Evolutionary conservation across 2,797 vertebrate genomes (phyloP).

Genomic region (Acipenser transmontanus): DNA sequence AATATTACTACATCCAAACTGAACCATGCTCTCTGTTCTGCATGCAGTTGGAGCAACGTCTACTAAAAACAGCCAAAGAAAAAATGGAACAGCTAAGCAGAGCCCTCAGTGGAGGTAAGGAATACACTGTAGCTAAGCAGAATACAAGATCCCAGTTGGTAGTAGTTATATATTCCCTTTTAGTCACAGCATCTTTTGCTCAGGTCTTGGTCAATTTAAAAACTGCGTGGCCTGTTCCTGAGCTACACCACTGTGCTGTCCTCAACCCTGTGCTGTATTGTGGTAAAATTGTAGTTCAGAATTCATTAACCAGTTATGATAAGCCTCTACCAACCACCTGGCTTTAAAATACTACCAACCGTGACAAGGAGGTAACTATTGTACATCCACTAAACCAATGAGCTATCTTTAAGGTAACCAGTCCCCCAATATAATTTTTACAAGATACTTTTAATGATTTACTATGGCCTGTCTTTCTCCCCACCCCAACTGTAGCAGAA

Average conservation of each 20-base stretch:
- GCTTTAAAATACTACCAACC: too few species aligned
- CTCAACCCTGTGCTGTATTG: neutral
- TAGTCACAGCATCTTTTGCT: too few species aligned
- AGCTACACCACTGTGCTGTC: neutral
- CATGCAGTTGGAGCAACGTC: slow-evolving; percentile 86
- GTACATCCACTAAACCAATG: too few species aligned
- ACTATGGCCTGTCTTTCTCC: neutral
- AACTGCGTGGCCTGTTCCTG: too few species aligned
- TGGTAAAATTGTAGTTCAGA: too few species aligned
- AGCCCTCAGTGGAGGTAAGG: slow-evolving; percentile 90
- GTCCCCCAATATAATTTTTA: too few species aligned
- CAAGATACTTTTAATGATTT: neutral
- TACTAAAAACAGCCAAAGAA: slow-evolving; percentile 98
- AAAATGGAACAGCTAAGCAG: slow-evolving; percentile 98
- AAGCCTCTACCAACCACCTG: too few species aligned
- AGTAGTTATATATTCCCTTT: too few species aligned
- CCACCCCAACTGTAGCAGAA: slow-evolving; percentile 63
- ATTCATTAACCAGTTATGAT: too few species aligned
- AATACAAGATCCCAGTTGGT: too few species aligned
- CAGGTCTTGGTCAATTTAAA: neutral
- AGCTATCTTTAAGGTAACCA: too few species aligned
- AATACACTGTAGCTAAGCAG: neutral
- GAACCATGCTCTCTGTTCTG: slow-evolving; percentile 29
- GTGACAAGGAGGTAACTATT: too few species aligned
- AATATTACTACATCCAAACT: neutral